Base-by-base conservation (phyloP, 2,888 invertebrate species). In the Camponotus fellah region DNA sequence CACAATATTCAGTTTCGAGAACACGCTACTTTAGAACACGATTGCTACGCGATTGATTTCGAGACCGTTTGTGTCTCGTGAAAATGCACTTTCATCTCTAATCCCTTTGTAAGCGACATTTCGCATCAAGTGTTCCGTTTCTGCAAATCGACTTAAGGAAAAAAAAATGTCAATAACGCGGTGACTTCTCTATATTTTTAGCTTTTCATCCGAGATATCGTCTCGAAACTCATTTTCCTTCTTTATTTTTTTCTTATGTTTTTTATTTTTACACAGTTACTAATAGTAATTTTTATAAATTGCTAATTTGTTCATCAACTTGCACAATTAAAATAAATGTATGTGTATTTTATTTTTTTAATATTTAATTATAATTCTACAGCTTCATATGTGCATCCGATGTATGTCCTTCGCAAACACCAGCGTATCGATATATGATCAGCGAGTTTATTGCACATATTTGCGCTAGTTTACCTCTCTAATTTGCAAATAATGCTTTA, bases 71-170 rank as follows among this genome's bases (percentile, higher is more conserved):
- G 75, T 64, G 34, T 64, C 64, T 49, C 64, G 21, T 21, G 12
- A 53, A 46, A 76, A 76, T 49, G 3, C 60, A 43, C 14, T 43
- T 60, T 60, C 32, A 60, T 58, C 40, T 12, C 43, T 46, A 40
- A 12, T 34, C 9, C 1, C 64, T 75, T 75, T 75, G 46, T 64
- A 2, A 75, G 46, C 64, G n/a, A 49, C 62, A 49, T 75, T 46
- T 21, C 34, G 46, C 34, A 21, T 64, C 64, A 49, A 64, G n/a
- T 64, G n/a, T 64, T 62, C 14, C 53, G 46, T 21, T 40, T 60
- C 37, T 72, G 14, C 6, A 46, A 62, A 74, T 60, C 8, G 40
- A n/a, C 26, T 8, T 26, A 60, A 26, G 43, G 43, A 12, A 26
- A 26, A 26, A 32, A 14, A 34, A 64, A 49, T 43, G 40, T 12